These are phyloP conservation scores for Leucopsar rothschildi DNA, from an alignment of 2,113 vertebrate species.

Conservation along the genomic window DNA sequence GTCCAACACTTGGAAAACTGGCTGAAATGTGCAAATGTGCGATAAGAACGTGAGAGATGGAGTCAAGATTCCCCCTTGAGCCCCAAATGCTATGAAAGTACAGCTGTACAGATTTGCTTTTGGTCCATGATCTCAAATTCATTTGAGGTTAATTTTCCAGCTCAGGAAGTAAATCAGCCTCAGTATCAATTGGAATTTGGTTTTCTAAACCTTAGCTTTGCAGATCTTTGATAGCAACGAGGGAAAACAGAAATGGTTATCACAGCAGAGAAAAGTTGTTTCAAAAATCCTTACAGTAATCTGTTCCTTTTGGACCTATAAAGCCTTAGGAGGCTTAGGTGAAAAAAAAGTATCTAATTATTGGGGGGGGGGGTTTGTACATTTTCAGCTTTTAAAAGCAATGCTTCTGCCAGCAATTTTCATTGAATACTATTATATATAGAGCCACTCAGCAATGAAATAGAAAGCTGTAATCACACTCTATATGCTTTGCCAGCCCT, in stretches of 20 bases:
- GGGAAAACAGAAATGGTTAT: neutral
- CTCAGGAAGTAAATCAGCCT: neutral
- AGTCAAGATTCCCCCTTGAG: neutral
- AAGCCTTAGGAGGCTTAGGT: neutral
- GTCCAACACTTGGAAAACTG: neutral
- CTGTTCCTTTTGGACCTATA: neutral
- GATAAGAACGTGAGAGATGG: neutral
- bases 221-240: neutral
- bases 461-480: slow-evolving; percentile 12
- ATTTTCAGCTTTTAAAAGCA: slow-evolving; percentile 19
- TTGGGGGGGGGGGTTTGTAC: neutral
- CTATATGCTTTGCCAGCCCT: neutral
- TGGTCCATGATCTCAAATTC: neutral
- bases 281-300: neutral
- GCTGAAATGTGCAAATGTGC: neutral
- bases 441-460: slow-evolving; percentile 27
- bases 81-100: neutral
- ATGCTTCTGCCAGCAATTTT: slow-evolving; percentile 27
- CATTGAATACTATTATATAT: slow-evolving; percentile 25
- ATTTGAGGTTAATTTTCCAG: neutral
- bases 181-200: neutral
- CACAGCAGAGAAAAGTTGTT: neutral
- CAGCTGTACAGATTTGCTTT: neutral
- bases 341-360: neutral
- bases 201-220: neutral